Percentiles rank a stretch among this genome's conserved stretches.
Conservation (phyloP, 2,797 vertebrate genomes). For the Diplodus puntazzo region DNA sequence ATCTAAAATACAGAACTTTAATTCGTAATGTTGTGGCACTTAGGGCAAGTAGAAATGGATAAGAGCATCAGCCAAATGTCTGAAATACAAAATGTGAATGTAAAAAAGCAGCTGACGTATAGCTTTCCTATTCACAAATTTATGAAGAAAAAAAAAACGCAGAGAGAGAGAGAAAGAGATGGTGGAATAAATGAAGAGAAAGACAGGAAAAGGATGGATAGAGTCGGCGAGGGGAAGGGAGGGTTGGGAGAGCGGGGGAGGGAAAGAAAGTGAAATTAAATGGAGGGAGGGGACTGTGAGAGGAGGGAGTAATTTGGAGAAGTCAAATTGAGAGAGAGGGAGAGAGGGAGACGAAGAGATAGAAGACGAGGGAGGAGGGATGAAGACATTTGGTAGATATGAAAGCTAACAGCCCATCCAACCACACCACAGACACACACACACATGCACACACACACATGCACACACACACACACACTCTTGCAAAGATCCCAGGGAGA, state of each 20-base stretch:
- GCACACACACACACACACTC: slow-evolving; percentile 39
- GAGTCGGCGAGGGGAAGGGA: slow-evolving; percentile 6
- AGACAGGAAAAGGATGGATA: slow-evolving; percentile 23
- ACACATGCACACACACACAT: slow-evolving; percentile 31
- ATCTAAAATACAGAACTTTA: slow-evolving; percentile 9
- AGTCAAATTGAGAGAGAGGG: slow-evolving; percentile 48
- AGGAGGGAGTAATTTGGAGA: slow-evolving; percentile 41
- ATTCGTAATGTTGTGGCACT: slow-evolving; percentile 3
- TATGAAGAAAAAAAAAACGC: slow-evolving; percentile 39
- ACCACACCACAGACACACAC: slow-evolving; percentile 17
- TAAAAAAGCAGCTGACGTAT: slow-evolving; percentile 61
- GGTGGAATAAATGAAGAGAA: not conserved
- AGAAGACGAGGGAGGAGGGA: slow-evolving; percentile 52
- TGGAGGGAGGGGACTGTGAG: slow-evolving; percentile 40
- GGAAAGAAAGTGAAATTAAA: slow-evolving; percentile 35
- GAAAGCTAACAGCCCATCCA: slow-evolving; percentile 72
- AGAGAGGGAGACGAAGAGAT: slow-evolving; percentile 40
- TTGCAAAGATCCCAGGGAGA: slow-evolving; percentile 70
- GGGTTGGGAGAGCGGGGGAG: not conserved
- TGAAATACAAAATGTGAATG: slow-evolving; percentile 52
- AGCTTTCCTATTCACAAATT: slow-evolving; percentile 53
- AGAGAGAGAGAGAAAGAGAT: slow-evolving; percentile 2
- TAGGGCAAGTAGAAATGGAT: slow-evolving; percentile 23
- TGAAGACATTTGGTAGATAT: slow-evolving; percentile 76
- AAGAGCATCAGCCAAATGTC: slow-evolving; percentile 40